These are phyloP conservation scores for Balaeniceps rex DNA, from an alignment of 2,113 vertebrate genomes.

Conservation along the genomic window DNA sequence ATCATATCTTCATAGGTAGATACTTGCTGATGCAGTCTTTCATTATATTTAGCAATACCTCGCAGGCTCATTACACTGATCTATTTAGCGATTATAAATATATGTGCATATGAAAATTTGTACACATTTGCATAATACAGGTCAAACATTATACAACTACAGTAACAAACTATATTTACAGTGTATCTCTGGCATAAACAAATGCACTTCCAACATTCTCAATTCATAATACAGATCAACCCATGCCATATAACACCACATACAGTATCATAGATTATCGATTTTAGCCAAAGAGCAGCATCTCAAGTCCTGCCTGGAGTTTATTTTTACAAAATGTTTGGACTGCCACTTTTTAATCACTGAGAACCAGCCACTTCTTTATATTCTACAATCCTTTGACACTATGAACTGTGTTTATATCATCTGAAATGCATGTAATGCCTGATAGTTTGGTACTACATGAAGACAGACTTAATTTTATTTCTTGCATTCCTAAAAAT, in stretches of 20 bases:
- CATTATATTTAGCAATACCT: background rate
- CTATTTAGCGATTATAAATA: background rate
- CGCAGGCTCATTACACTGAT: background rate
- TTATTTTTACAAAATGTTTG: background rate
- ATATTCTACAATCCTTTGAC: background rate
- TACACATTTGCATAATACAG: background rate
- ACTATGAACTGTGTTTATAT: background rate
- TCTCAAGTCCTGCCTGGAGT: background rate
- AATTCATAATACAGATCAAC: background rate
- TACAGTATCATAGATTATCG: background rate
- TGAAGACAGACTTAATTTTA: background rate
- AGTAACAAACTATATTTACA: background rate
- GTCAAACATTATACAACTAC: background rate
- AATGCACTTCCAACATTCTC: background rate
- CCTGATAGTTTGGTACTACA: background rate
- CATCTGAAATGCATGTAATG: background rate
- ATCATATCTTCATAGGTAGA: background rate
- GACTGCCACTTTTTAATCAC: background rate
- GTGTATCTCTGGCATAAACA: background rate
- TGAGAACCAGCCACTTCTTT: background rate
- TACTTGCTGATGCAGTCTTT: background rate
- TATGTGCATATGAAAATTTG: background rate
- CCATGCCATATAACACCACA: background rate
- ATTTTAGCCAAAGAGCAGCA: background rate
- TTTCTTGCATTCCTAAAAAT: background rate